These are phyloP conservation scores for Nautilus pompilius DNA, from an alignment of 1,140 invertebrate genomes.

Conservation along the genomic window DNA sequence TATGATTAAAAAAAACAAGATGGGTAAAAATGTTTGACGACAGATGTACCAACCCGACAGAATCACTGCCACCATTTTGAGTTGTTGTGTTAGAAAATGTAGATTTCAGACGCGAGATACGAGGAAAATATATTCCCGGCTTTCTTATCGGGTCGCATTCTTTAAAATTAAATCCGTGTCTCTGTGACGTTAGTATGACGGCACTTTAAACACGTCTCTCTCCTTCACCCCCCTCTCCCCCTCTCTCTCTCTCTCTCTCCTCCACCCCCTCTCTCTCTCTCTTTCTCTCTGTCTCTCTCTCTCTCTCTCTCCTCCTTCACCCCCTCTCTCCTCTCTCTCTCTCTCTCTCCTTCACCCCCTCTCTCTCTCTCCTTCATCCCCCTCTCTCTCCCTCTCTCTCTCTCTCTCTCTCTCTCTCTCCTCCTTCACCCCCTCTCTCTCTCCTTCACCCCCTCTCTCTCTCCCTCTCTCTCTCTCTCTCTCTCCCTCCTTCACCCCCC, in stretches of 20 bases:
- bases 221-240: not conserved
- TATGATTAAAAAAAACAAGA: no score
- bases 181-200: no score
- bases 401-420: not conserved
- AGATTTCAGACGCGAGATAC: no score
- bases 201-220: no score
- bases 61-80: no score
- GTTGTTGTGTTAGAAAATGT: no score
- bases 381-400: not conserved
- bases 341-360: not conserved
- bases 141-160: no score
- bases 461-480: not conserved
- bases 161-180: no score
- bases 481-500: not conserved
- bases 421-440: not conserved
- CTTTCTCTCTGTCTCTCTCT: not conserved
- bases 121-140: no score
- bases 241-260: not conserved
- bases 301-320: not conserved
- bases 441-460: not conserved
- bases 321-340: not conserved
- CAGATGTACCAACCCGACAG: no score
- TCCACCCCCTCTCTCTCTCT: not conserved
- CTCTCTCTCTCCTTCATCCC: not conserved
- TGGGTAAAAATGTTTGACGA: no score